A percentile compares a stretch with the other conserved stretches of the same genome.
phyloP scores from a whole-genome alignment of 1,140 invertebrate species.

The Nephila pilipes region DNA sequence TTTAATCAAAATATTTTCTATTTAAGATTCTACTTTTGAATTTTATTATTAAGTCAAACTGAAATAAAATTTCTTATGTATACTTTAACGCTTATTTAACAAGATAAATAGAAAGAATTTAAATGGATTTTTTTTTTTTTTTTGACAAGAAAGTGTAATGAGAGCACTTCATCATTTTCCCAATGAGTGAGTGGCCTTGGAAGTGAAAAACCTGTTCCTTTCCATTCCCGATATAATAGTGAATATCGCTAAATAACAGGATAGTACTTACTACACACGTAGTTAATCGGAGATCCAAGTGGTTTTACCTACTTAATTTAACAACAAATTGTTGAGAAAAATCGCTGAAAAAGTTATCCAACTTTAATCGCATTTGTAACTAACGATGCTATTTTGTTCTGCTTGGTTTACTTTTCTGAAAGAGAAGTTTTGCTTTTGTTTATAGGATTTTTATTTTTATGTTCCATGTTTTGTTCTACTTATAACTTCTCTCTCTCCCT shows the following conservation, averaged over 20 bases:
- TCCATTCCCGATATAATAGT: neutral
- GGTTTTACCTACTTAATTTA: neutral
- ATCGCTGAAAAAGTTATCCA: neutral
- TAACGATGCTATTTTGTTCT: neutral
- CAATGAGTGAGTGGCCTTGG: conserved; percentile 11
- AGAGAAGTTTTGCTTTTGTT: neutral
- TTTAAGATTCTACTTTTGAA: neutral
- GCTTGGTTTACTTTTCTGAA: neutral
- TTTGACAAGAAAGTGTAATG: neutral
- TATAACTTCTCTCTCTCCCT: neutral
- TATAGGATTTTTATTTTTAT: neutral
- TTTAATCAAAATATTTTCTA: too few relatives aligned
- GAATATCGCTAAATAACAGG: neutral
- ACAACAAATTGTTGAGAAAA: neutral
- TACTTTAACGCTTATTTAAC: neutral
- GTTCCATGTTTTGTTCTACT: neutral
- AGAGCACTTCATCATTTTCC: neutral
- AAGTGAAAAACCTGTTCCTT: neutral
- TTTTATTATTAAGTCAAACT: neutral
- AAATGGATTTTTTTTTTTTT: neutral
- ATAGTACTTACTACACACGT: neutral
- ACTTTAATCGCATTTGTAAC: neutral
- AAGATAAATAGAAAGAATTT: neutral
- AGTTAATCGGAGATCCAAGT: neutral
- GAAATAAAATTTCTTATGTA: neutral